Percentiles rank a stretch among this genome's conserved stretches.
These are phyloP conservation scores for Eupithecia exiguata DNA, from an alignment of 2,888 invertebrate species.

Conservation along the genomic window DNA sequence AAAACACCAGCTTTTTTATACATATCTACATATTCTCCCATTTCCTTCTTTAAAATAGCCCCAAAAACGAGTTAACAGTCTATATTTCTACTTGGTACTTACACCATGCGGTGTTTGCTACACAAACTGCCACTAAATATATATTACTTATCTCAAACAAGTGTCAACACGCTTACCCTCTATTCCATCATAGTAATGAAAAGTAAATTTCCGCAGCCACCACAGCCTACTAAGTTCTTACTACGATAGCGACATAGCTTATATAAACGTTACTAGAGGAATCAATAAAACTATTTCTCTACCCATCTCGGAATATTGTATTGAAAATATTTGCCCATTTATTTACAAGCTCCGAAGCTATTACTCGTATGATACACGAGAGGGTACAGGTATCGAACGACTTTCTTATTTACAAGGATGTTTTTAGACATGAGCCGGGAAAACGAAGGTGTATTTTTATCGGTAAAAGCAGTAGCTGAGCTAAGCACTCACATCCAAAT, in stretches of 20 bases:
- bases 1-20: background rate
- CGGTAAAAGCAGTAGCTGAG: background rate
- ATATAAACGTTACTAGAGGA: constrained; percentile 43
- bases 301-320: constrained; percentile 56
- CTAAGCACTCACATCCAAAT: background rate
- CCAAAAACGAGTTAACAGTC: background rate
- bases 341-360: constrained; percentile 35
- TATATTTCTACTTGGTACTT: background rate
- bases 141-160: constrained; percentile 12
- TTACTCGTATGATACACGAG: constrained; percentile 31
- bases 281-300: constrained; percentile 75
- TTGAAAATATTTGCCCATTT: constrained; percentile 72
- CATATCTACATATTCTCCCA: background rate
- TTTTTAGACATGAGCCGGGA: constrained; percentile 15
- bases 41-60: background rate
- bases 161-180: constrained; percentile 19
- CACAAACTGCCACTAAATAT: background rate
- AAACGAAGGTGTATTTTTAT: constrained; percentile 13
- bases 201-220: constrained; percentile 26
- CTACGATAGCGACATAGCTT: constrained; percentile 11
- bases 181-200: constrained; percentile 21
- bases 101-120: background rate
- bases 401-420: constrained; percentile 23
- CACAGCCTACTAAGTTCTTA: constrained; percentile 3
- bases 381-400: constrained; percentile 22